These are phyloP conservation scores for Pegoplata infirma DNA, from an alignment of 2,888 invertebrate species.

Conservation along the genomic window DNA sequence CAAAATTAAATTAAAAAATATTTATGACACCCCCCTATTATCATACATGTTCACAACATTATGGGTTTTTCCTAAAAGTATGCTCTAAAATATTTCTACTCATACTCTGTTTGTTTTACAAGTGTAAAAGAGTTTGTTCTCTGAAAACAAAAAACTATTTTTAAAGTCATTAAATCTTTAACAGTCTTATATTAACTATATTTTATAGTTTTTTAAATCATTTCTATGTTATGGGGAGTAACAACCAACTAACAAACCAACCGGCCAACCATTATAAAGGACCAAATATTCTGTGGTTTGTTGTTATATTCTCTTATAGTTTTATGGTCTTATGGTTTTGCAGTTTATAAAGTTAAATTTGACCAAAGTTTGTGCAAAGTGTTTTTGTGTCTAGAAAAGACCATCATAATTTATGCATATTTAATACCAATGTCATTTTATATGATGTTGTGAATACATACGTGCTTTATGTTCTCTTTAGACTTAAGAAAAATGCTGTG, in stretches of 20 bases:
- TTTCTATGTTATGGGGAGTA: conserved; percentile 1
- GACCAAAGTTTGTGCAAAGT: neutral
- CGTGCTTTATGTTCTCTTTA: neutral
- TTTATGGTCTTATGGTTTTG: conserved; percentile 35
- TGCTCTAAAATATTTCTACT: neutral
- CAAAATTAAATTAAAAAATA: too few relatives aligned
- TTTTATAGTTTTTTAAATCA: conserved; percentile 30
- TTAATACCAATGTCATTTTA: conserved; percentile 28
- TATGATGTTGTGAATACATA: neutral
- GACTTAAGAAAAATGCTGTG: too few relatives aligned
- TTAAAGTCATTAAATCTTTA: conserved; percentile 37
- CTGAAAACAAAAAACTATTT: neutral
- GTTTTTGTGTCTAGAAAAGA: neutral
- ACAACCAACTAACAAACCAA: neutral
- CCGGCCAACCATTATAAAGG: neutral
- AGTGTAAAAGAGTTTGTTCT: neutral
- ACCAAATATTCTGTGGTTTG: conserved; percentile 10
- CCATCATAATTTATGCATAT: conserved; percentile 39
- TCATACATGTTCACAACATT: neutral
- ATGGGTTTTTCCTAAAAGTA: neutral
- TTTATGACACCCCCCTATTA: neutral
- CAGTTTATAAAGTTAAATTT: conserved; percentile 4
- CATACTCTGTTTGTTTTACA: neutral
- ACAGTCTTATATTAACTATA: conserved; percentile 43
- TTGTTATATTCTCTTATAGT: conserved; percentile 10